Base-by-base conservation (phyloP, 2,888 invertebrate genomes). In the Selenia dentaria region DNA sequence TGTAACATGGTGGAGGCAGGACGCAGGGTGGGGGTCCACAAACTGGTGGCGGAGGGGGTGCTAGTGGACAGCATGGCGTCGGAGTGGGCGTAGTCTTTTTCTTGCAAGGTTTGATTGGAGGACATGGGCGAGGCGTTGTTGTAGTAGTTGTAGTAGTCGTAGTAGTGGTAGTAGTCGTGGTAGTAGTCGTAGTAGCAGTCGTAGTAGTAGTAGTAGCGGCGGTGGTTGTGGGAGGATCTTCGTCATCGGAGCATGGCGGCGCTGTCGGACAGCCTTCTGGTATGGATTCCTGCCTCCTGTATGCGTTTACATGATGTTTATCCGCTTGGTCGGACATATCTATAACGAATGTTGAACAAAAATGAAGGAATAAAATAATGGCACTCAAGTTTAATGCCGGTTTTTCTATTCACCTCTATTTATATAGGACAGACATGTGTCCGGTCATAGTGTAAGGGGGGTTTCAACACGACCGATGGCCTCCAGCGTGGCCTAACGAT, bases 231-330 rank as follows among this genome's bases (percentile, higher is more conserved):
- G 2, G 51, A 42, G 1, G 55, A 3, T n/a, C 33, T 8, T 31
- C 32, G 2, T 60, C 59, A 13, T 71, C 68, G 1, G 58, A 33
- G 8, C 47, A 41, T 2, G 50, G 37, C 9, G 29, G 24, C n/a
- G 45, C 11, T 0, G 45, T 41, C 6, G 49, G 39, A 22, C 43
- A 44, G 0, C 32, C 49, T 9, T 13, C 31, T 1, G 47, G 47
- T 13, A 36, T 42, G 4, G n/a, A 24, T 12, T 24, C n/a, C n/a
- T n/a, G n/a, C n/a, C n/a, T n/a, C n/a, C n/a, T n/a, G n/a, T n/a
- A n/a, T n/a, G n/a, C n/a, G n/a, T n/a, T n/a, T n/a, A n/a, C n/a
- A n/a, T n/a, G n/a, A n/a, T n/a, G n/a, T n/a, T n/a, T n/a, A n/a
- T n/a, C n/a, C n/a, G n/a, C n/a, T n/a, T n/a, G n/a, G n/a, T n/a